Evolutionary conservation across 1,140 invertebrate genomes (phyloP), one percentile per base, ranked within the genome.

Genomic region (Drosophila sulfurigaster): DNA sequence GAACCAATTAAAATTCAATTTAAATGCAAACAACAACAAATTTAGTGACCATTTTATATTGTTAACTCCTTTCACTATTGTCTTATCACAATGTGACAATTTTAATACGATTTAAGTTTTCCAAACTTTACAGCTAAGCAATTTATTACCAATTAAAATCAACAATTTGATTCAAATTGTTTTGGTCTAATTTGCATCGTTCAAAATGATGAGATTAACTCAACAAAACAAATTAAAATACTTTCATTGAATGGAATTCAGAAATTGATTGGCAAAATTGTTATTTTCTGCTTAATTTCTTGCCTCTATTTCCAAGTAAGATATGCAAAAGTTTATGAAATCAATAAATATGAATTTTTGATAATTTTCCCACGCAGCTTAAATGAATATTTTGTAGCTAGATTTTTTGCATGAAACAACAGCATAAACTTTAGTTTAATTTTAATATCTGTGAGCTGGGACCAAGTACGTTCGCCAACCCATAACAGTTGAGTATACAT

Each of bases 401-500:
- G 20, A 7, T 32, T 28, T 30, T 32, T 11, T 43, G 10, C 11
- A 20, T 7, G 13, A 25, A 25, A 25, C 20, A 25, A 7, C 8
- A 20, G 10, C 3, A 5, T 28, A 15, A 13, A 25, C 20, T 25
- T n/a, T 16, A n/a, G 13, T 63, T 63, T 63, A 38, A 49, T 63
- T 63, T 63, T 51, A 49, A 51, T 63, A 38, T 49, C 16, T 16
- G 41, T 15, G 5, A 20, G 8, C 28, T 35, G 28, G 11, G 30
- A 8, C n/a, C 6, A 38, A 25, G 32, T 51, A 16, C 15, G 45
- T 32, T 13, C 28, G 2, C 30, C 51, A 54, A 15, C 15, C 60
- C 68, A 64, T 64, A 64, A 66, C 52, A 38, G 52, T 66, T 65
- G 58, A 72, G 35, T 63, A 63, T 38, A 13, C 10, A 49, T 49